Evolutionary conservation across 1,140 invertebrate species (phyloP).

Genomic region (Diuraphis noxia): DNA sequence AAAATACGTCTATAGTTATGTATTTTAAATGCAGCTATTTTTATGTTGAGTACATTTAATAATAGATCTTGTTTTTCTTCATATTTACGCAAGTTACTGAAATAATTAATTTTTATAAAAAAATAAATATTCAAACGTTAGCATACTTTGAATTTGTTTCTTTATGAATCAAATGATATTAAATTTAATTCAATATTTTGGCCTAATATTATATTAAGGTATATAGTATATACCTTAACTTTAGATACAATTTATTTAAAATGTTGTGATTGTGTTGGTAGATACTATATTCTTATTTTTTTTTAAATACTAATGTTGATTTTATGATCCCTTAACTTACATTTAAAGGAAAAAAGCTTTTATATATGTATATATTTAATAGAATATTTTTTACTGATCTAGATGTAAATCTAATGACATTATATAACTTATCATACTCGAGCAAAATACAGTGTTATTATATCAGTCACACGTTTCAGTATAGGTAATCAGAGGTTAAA

Average conservation of each 20-base stretch:
- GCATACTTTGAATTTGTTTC: neutral
- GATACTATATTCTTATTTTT: neutral
- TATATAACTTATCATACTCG: neutral
- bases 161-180: neutral
- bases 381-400: neutral
- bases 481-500: too few species aligned
- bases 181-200: neutral
- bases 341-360: neutral
- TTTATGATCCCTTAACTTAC: neutral
- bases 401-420: neutral
- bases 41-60: constrained; percentile 5
- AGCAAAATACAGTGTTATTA: neutral
- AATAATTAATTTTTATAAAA: constrained; percentile 4
- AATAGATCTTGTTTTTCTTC: neutral
- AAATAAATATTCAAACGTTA: neutral
- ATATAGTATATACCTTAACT: too few species aligned
- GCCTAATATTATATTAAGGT: neutral
- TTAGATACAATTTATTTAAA: neutral
- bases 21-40: neutral
- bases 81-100: neutral
- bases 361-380: neutral
- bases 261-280: neutral
- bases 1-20: neutral
- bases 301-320: neutral
- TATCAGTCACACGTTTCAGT: neutral